Evolutionary conservation across 2,888 invertebrate genomes (phyloP).

Genomic region (Cotesia congregata): DNA sequence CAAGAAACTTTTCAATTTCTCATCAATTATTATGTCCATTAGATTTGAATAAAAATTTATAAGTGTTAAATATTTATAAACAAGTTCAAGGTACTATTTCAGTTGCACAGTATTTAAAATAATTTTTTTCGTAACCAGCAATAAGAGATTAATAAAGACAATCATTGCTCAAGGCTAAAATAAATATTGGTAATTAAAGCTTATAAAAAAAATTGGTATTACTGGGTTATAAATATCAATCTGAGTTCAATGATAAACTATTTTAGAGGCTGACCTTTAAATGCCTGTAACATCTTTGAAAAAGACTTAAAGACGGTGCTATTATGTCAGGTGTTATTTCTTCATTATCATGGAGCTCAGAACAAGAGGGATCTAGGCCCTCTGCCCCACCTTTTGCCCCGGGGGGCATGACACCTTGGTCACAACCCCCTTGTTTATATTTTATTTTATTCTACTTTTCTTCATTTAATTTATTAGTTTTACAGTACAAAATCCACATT

Average conservation of each 20-base stretch:
- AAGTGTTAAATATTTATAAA: background rate
- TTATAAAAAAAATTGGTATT: background rate
- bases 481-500: conserved; percentile 10
- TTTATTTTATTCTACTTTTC: conserved; percentile 34
- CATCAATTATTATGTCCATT: no score
- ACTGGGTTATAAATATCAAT: background rate
- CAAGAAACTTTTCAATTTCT: no score
- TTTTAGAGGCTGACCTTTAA: conserved; percentile 65
- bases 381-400: conserved; percentile 65
- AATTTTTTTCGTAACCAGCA: background rate
- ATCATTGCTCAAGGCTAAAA: background rate
- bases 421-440: conserved; percentile 20
- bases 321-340: conserved; percentile 56
- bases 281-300: conserved; percentile 67
- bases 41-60: conserved; percentile 3
- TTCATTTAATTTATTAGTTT: conserved; percentile 25
- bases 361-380: conserved; percentile 66
- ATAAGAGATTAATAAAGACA: background rate
- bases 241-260: background rate
- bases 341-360: conserved; percentile 63
- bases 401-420: conserved; percentile 65
- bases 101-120: no score
- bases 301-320: conserved; percentile 52
- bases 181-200: background rate
- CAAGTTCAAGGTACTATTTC: background rate